Conservation (phyloP, 2,113 vertebrate species). For the Eulacestoma nigropectus region DNA sequence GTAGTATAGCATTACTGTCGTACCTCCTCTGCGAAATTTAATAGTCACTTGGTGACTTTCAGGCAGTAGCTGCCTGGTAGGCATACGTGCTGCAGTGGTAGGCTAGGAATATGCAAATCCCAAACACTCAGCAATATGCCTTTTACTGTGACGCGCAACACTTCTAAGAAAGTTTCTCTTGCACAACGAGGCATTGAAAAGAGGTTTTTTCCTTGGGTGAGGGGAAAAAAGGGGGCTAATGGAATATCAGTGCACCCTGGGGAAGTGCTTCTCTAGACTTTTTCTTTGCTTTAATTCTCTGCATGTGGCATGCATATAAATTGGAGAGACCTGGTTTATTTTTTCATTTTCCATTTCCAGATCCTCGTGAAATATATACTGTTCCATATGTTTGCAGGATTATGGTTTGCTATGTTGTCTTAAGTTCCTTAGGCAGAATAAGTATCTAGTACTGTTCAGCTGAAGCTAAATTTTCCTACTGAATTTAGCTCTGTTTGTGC, state of each 20-base stretch:
- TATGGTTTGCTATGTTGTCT: background rate
- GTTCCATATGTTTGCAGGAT: background rate
- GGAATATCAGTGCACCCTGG: background rate
- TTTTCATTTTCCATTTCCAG: background rate
- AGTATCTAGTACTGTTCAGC: background rate
- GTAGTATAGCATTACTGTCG: background rate
- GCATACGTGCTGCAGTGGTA: background rate
- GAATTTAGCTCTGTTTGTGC: background rate
- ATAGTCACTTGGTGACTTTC: constrained; percentile 7
- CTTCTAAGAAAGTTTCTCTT: background rate
- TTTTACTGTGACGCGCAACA: background rate
- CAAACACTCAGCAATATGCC: background rate
- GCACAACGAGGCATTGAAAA: background rate
- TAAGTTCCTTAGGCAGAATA: background rate
- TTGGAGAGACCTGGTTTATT: background rate
- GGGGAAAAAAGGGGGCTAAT: background rate
- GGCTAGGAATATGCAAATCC: background rate
- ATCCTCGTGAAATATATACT: background rate
- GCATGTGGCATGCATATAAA: background rate
- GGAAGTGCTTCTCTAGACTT: background rate
- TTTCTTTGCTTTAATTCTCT: background rate
- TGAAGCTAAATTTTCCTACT: background rate
- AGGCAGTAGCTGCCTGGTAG: background rate
- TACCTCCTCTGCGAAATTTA: background rate
- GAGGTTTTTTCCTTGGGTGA: background rate